phyloP scores from a whole-genome alignment of 2,113 vertebrate species.

The Narcine bancroftii region DNA sequence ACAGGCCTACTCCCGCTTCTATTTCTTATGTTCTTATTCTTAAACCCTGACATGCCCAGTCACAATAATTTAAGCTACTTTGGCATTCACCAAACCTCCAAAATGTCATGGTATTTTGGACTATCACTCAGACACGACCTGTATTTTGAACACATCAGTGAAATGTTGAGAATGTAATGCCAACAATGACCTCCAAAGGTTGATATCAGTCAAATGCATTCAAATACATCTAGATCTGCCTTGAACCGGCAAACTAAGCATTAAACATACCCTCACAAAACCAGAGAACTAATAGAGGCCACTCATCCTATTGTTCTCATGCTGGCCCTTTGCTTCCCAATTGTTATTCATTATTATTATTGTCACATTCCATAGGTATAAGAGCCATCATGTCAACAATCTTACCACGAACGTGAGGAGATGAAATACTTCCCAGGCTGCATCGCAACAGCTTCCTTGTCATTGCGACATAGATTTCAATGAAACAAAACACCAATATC shows the following conservation, averaged over 20 bases:
- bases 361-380: not conserved
- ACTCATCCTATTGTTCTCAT: not conserved
- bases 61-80: not conserved
- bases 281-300: not conserved
- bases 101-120: no score
- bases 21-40: no score
- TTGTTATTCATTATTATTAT: not conserved
- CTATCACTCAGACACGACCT: no score
- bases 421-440: not conserved
- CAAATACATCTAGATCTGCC: not conserved
- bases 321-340: not conserved
- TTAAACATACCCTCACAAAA: not conserved
- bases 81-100: not conserved
- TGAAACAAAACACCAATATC: not conserved
- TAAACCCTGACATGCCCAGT: not conserved
- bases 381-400: not conserved
- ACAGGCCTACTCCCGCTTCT: no score
- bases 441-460: not conserved
- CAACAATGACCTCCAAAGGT: no score
- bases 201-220: no score
- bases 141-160: no score
- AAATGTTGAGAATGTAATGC: no score
- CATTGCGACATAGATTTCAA: not conserved
- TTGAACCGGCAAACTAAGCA: not conserved
- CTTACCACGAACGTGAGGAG: not conserved